phyloP scores from a whole-genome alignment of 1,140 invertebrate species.

The Chymomyza costata region DNA sequence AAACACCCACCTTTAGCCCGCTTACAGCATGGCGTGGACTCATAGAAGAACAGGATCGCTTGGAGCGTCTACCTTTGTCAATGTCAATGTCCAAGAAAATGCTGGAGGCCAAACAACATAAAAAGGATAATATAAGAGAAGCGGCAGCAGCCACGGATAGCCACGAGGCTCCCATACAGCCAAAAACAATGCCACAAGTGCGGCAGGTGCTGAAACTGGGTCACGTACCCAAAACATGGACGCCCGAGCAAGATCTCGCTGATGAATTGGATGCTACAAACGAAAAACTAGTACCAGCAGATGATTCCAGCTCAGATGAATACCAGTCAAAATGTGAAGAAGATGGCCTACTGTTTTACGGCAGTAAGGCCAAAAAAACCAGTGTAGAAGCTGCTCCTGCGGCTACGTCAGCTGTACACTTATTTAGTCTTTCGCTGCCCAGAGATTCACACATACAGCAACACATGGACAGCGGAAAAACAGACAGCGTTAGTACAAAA shows the following conservation, averaged over 20 bases:
- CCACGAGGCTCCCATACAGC: conserved; percentile 32
- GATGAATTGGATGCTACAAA: conserved; percentile 79
- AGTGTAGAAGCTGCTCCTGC: conserved; percentile 2
- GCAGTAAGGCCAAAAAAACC: conserved; percentile 27
- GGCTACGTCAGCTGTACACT: conserved; percentile 69
- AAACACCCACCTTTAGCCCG: conserved; percentile 87
- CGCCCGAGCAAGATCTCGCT: conserved; percentile 85
- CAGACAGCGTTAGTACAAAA: conserved; percentile 18
- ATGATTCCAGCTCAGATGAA: conserved; percentile 40
- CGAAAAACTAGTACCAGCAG: conserved; percentile 73
- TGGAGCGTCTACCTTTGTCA: too few species aligned
- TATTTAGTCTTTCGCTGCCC: conserved; percentile 84
- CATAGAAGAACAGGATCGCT: conserved; percentile 32
- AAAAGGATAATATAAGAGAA: too few species aligned
- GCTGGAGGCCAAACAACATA: not conserved
- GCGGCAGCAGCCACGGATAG: conserved; percentile 7
- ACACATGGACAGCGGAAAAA: conserved; percentile 16
- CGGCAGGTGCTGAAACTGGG: conserved; percentile 9
- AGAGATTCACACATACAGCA: conserved; percentile 78
- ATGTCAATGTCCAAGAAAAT: conserved; percentile 7
- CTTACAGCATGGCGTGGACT: conserved; percentile 88
- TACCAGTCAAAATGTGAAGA: conserved; percentile 40
- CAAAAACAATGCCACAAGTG: conserved; percentile 2
- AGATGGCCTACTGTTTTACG: conserved; percentile 34
- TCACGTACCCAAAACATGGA: conserved; percentile 79